Evolutionary conservation across 1,140 invertebrate species (phyloP).

Genomic region (Gryon sp.): DNA sequence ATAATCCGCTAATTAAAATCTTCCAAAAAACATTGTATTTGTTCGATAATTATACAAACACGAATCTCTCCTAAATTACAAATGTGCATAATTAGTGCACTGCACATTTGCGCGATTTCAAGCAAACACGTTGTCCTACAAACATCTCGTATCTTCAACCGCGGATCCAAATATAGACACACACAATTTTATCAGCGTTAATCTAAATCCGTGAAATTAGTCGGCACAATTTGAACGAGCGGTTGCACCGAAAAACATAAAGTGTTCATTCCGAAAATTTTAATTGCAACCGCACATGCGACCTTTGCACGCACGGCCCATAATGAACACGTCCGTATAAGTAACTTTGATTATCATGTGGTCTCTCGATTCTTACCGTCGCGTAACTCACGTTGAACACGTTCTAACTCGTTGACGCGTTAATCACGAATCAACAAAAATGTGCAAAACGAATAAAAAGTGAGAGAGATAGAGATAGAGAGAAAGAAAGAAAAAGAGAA

Average conservation of each 20-base stretch:
- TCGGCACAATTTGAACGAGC: slow-evolving; percentile 27
- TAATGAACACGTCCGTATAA: slow-evolving; percentile 55
- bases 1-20: slow-evolving; percentile 8
- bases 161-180: slow-evolving; percentile 36
- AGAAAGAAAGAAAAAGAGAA: too few relatives aligned
- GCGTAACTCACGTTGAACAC: slow-evolving; percentile 27
- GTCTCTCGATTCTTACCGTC: slow-evolving; percentile 32
- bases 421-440: slow-evolving; percentile 27
- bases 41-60: slow-evolving; percentile 22
- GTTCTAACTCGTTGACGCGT: slow-evolving; percentile 43
- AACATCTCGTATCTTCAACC: slow-evolving; percentile 24
- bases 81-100: slow-evolving; percentile 31
- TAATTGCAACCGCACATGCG: slow-evolving; percentile 59
- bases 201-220: slow-evolving; percentile 52
- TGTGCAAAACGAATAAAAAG: slow-evolving; percentile 28
- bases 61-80: slow-evolving; percentile 9
- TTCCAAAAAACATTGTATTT: not conserved
- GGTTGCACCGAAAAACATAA: slow-evolving; percentile 36
- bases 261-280: slow-evolving; percentile 44
- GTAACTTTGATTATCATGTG: slow-evolving; percentile 55
- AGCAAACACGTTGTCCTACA: slow-evolving; percentile 27
- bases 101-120: slow-evolving; percentile 31
- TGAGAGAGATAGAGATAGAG: not conserved
- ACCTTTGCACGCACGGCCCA: slow-evolving; percentile 47
- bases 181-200: slow-evolving; percentile 36